phyloP scores from a whole-genome alignment of 2,113 vertebrate species.

The Leucopsar rothschildi region DNA sequence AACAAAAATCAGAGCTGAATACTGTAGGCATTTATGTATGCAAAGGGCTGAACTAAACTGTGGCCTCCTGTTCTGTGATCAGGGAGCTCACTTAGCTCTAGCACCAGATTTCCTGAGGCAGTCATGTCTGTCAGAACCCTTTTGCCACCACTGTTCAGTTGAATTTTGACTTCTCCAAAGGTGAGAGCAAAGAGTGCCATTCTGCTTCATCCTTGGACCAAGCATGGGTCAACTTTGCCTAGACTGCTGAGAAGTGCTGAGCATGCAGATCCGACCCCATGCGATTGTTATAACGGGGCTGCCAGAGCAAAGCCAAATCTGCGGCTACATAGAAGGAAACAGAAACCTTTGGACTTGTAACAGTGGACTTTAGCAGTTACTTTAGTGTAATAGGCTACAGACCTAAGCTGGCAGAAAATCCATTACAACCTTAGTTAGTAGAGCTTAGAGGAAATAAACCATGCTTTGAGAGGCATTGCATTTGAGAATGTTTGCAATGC shows the following conservation, averaged over 20 bases:
- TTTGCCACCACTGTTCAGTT: not conserved
- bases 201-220: not conserved
- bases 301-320: not conserved
- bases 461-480: not conserved
- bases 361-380: not conserved
- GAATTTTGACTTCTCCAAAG: not conserved
- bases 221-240: not conserved
- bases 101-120: not conserved
- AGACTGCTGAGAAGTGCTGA: not conserved
- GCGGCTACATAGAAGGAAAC: not conserved
- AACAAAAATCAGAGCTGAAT: not conserved
- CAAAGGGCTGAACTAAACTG: not conserved
- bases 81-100: not conserved
- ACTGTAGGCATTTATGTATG: not conserved
- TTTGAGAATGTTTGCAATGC: not conserved
- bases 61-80: not conserved
- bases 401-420: not conserved
- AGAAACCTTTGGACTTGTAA: not conserved
- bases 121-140: not conserved
- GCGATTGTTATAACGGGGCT: accelerated
- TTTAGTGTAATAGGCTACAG: not conserved
- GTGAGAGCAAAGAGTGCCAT: not conserved
- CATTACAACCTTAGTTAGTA: not conserved
- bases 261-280: accelerated
- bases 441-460: not conserved